Percentiles rank a stretch among this genome's conserved stretches.
Evolutionary conservation across 2,888 invertebrate species (phyloP).

Genomic region (Agriotes lineatus): DNA sequence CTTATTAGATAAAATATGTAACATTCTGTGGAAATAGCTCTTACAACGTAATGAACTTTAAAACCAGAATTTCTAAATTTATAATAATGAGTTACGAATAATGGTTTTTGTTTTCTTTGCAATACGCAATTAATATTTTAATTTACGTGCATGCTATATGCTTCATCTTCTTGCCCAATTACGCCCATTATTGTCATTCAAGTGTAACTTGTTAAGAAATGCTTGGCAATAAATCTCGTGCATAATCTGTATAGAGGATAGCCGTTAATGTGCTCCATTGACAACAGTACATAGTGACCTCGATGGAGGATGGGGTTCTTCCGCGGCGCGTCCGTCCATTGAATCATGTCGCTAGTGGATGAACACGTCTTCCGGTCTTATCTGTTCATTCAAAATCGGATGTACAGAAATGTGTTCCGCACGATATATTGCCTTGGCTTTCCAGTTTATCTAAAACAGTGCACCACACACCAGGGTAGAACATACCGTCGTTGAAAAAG

Average conservation of each 20-base stretch:
- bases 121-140: too few relatives aligned
- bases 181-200: neutral
- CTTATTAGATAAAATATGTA: too few relatives aligned
- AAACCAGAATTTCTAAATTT: too few relatives aligned
- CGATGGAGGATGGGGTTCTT: slow-evolving; percentile 48
- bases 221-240: slow-evolving; percentile 27
- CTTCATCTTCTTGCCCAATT: too few relatives aligned
- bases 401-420: slow-evolving; percentile 54
- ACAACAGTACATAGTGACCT: slow-evolving; percentile 45
- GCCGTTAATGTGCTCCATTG: slow-evolving; percentile 49
- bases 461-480: slow-evolving; percentile 16
- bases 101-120: too few relatives aligned
- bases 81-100: too few relatives aligned
- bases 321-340: slow-evolving; percentile 54
- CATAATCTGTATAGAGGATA: slow-evolving; percentile 41
- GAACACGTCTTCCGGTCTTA: slow-evolving; percentile 55
- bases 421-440: slow-evolving; percentile 45
- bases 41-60: too few relatives aligned
- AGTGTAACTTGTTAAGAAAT: slow-evolving; percentile 7
- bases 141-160: too few relatives aligned
- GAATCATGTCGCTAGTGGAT: slow-evolving; percentile 54
- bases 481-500: neutral
- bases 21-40: too few relatives aligned
- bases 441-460: slow-evolving; percentile 33
- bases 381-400: slow-evolving; percentile 56